Evolutionary conservation across 2,113 vertebrate genomes (phyloP), one percentile per base, ranked within the genome.

Genomic region (Mormoops blainvillei): DNA sequence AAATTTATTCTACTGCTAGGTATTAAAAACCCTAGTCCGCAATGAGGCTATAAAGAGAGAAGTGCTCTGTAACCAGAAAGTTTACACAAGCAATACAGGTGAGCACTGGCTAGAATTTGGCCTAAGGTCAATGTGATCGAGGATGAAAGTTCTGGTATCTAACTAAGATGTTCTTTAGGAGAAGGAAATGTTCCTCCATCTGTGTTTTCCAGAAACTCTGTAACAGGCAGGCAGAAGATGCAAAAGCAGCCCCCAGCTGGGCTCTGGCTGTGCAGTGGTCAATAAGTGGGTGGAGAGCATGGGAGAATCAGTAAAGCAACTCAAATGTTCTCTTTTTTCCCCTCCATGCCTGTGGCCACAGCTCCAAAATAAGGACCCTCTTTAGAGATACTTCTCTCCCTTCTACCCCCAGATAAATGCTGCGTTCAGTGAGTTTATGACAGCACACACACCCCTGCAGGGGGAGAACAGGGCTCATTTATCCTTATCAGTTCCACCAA

Each of bases 401-500:
- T 87, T 71, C 88, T 48, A 58, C 19, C 65, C 48, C 36, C 33
- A 81, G 38, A 58, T 50, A 65, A 91, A 41, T 38, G 33, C 36
- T 97, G 38, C 93, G 48, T 58, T 97, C 58, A 70, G 5, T 85
- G n/a, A 83, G 18, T 68, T 73, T 93, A 61, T 68, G 90, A 95
- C 26, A 94, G 89, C 33, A 56, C 22, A 92, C n/a, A 71, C 48
- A 87, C 38, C 14, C 84, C 14, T 65, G 48, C 94, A 88, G 38
- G n/a, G 19, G 76, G 43, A 88, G 61, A 91, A 71, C 19, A 33
- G 45, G 76, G 5, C 52, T 97, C 96, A 95, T 97, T 97, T 95
- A 97, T 97, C 95, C 93, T 97, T 91, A 98, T 96, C 95, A 94
- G 96, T 97, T 97, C 94, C 95, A 96, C 93, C 97, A 97, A 97